Evolutionary conservation across 2,113 vertebrate species (phyloP), one percentile per base, ranked within the genome.

Genomic region (Perccottus glenii): DNA sequence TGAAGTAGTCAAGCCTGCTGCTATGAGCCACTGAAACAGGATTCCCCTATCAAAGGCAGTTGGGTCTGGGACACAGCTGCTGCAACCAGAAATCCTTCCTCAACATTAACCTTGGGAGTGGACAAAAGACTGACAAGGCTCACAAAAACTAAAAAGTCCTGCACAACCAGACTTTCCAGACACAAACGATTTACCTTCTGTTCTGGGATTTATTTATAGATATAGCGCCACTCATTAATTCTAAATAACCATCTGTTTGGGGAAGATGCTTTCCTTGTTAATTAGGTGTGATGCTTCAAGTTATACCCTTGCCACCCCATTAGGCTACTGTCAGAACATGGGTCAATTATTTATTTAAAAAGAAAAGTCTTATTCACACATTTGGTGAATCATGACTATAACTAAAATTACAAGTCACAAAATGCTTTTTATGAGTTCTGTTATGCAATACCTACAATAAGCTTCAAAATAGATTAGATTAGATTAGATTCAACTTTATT

Each of bases 181-280:
- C 64, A 56, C 77, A 82, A 16, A 36, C 15, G 14, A 65, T 83
- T 89, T 85, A 87, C 47, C 40, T 60, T 86, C 69, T 68, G 69
- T 14, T 74, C 70, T 35, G 51, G 46, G 57, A 64, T 33, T 84
- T 75, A 75, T 61, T 70, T 78, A 79, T 80, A 80, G 57, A 70
- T 45, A n/a, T 33, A 56, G 70, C 69, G 61, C 60, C 10, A 15
- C 49, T 52, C 11, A 47, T 50, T 80, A 66, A 73, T 27, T 60
- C 48, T 43, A 4, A 27, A 46, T 43, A 11, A 69, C 64, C 47
- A 80, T 49, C 61, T 62, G 64, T 27, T 36, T 64, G 27, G 53
- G 32, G 60, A 61, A n/a, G 55, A 80, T 60, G 64, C 56, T 70
- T 60, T 33, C 38, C 8, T 6, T 38, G 33, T 33, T 55, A 36